phyloP scores from a whole-genome alignment of 2,888 invertebrate genomes.

The Brachylomia viminalis region DNA sequence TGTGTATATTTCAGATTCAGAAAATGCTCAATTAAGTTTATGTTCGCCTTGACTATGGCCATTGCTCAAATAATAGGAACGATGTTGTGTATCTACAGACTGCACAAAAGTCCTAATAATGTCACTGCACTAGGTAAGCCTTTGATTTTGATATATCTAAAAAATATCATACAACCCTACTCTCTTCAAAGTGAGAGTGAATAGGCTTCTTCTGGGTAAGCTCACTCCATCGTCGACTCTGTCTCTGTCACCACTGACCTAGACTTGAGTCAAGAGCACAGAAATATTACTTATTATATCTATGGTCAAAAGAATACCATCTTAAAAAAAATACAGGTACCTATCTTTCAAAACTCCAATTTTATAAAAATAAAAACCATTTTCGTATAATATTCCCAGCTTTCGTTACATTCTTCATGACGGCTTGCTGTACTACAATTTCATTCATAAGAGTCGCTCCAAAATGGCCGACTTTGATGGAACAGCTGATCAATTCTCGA shows the following conservation, averaged over 20 bases:
- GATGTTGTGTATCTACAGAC: conserved; percentile 60
- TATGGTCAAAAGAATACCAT: no score
- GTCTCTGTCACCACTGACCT: no score
- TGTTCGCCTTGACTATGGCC: conserved; percentile 66
- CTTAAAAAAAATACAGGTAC: no score
- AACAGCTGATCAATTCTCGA: conserved; percentile 66
- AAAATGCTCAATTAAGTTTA: conserved; percentile 67
- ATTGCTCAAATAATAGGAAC: conserved; percentile 62
- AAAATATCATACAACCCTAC: no score
- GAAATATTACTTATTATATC: no score
- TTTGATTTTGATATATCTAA: neutral
- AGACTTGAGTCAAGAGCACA: no score
- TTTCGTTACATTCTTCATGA: conserved; percentile 68
- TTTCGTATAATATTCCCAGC: conserved; percentile 65
- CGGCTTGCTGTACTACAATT: conserved; percentile 68
- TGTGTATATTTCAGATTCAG: conserved; percentile 69
- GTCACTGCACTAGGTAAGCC: conserved; percentile 68
- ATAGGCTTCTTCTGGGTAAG: no score
- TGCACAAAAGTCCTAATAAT: conserved; percentile 54
- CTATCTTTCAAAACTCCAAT: no score
- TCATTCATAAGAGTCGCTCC: conserved; percentile 72
- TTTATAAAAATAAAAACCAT: no score
- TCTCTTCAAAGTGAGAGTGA: no score
- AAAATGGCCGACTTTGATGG: conserved; percentile 76
- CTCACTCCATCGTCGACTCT: no score